phyloP scores from a whole-genome alignment of 1,140 invertebrate genomes.

The Achatina immaculata region DNA sequence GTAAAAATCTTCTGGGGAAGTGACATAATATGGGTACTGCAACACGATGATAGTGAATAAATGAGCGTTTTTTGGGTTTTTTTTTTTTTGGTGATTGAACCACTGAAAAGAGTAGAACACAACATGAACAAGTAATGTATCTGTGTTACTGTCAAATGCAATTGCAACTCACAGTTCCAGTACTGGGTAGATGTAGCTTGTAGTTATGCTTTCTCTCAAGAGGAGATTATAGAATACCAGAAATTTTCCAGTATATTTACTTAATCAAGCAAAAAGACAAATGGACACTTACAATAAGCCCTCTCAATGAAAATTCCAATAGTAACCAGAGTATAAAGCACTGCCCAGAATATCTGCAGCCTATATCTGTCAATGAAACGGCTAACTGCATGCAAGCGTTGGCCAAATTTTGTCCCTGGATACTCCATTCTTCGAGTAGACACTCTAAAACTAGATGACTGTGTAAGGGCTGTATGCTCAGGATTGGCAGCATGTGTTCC shows the following conservation, averaged over 20 bases:
- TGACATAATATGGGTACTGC: no score
- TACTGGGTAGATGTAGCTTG: no score
- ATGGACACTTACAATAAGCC: conserved; percentile 87
- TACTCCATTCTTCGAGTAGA: conserved; percentile 1
- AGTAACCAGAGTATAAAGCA: conserved; percentile 95
- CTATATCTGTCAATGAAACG: conserved; percentile 86
- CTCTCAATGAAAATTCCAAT: conserved; percentile 94
- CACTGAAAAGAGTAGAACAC: no score
- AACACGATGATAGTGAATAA: no score
- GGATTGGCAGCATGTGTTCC: background rate
- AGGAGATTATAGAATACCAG: no score
- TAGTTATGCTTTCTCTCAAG: no score
- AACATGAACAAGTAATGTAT: no score
- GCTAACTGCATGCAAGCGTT: conserved; percentile 79
- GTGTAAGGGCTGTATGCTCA: background rate
- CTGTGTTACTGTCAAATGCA: no score
- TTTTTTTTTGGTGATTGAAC: background rate
- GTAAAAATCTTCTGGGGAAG: no score
- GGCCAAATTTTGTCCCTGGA: conserved; percentile 15
- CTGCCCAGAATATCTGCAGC: conserved; percentile 97
- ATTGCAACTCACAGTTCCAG: no score
- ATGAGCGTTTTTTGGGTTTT: background rate
- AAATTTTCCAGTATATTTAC: no score
- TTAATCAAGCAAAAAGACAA: no score
- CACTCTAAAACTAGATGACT: background rate